Percentiles rank a stretch among this genome's conserved stretches.
Evolutionary conservation across 2,113 vertebrate genomes (phyloP).

Genomic region (Odontesthes bonariensis): DNA sequence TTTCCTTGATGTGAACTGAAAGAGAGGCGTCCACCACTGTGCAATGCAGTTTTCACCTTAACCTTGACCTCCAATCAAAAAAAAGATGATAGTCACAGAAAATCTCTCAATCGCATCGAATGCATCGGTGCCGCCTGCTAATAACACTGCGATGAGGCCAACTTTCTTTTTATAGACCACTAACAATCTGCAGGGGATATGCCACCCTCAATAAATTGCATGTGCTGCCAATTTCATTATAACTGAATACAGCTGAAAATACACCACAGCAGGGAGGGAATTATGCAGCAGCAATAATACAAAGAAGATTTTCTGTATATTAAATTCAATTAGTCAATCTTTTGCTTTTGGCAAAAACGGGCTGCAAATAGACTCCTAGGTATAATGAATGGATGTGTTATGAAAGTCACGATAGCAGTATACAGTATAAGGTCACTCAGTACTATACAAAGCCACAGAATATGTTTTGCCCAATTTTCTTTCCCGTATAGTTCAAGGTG

Average conservation of each 20-base stretch:
- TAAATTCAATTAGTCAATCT: constrained; percentile 17
- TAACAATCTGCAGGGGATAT: constrained; percentile 32
- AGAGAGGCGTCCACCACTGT: constrained; percentile 14
- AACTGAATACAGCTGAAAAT: constrained; percentile 37
- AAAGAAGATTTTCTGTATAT: constrained; percentile 23
- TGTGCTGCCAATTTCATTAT: constrained; percentile 38
- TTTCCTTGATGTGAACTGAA: constrained; percentile 40
- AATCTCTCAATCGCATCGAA: constrained; percentile 35
- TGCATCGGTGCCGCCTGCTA: constrained; percentile 9
- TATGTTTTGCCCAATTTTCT: constrained; percentile 18
- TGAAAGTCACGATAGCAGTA: constrained; percentile 62
- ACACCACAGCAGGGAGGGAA: constrained; percentile 31
- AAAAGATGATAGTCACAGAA: constrained; percentile 18
- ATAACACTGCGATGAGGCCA: constrained; percentile 26
- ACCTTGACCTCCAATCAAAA: constrained; percentile 47
- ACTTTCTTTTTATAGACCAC: constrained; percentile 41
- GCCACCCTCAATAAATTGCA: constrained; percentile 30
- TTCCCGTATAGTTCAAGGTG: constrained; percentile 20
- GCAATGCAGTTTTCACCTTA: neutral
- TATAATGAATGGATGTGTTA: constrained; percentile 34
- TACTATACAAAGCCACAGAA: constrained; percentile 53
- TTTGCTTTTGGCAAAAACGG: neutral
- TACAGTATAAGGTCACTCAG: constrained; percentile 76
- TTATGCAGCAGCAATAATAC: constrained; percentile 30
- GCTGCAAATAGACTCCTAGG: constrained; percentile 20